These are phyloP conservation scores for Beris chalybata DNA, from an alignment of 2,888 invertebrate genomes.

Conservation along the genomic window DNA sequence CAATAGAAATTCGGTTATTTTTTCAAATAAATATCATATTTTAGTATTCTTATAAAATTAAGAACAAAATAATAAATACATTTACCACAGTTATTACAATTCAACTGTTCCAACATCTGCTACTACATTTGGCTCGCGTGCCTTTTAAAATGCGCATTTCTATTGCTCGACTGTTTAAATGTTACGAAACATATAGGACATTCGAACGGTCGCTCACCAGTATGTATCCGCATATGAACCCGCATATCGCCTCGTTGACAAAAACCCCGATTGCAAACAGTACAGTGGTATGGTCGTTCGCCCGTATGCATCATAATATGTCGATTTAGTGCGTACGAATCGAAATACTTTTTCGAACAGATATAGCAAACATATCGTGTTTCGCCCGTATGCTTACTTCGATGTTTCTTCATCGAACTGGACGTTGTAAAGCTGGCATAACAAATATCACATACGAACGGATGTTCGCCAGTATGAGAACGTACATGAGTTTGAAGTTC, in stretches of 20 bases:
- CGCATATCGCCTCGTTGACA: constrained; percentile 19
- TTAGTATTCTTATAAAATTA: too few species aligned
- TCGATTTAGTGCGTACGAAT: constrained; percentile 19
- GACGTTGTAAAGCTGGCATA: constrained; percentile 14
- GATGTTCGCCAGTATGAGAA: constrained; percentile 58
- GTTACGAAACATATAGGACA: constrained; percentile 11
- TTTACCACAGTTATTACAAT: too few species aligned
- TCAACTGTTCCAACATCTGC: neutral
- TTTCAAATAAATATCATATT: too few species aligned
- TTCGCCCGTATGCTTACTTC: constrained; percentile 18
- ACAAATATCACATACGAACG: constrained; percentile 43
- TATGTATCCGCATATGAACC: constrained; percentile 18
- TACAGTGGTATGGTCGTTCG: constrained; percentile 10
- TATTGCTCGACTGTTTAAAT: constrained; percentile 25
- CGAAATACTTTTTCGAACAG: constrained; percentile 17
- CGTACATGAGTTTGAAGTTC: constrained; percentile 56
- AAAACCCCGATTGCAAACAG: constrained; percentile 18
- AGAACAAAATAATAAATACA: neutral
- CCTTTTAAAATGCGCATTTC: constrained; percentile 12
- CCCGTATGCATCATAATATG: constrained; percentile 25
- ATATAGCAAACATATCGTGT: constrained; percentile 7
- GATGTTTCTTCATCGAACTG: constrained; percentile 19
- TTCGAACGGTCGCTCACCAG: constrained; percentile 14
- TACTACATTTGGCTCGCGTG: neutral
- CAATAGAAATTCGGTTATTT: too few species aligned